Evolutionary conservation across 2,797 vertebrate genomes (phyloP), one percentile per base, ranked within the genome.

Genomic region (Myotis daubentonii): DNA sequence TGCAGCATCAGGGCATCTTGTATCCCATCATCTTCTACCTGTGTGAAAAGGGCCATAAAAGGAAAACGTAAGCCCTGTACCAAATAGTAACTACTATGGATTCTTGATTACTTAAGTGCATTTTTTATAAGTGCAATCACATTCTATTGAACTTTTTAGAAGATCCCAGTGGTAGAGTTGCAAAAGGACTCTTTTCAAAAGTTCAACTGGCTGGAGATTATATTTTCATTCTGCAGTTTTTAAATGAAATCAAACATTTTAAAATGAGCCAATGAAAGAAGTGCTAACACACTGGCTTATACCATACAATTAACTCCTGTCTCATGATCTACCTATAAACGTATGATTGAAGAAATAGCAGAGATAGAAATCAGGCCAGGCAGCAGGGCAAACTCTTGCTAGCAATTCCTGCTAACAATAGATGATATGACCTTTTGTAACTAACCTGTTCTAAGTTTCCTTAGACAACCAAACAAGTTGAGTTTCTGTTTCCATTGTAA

Each of bases 191-290:
- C 62, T 76, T 72, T 85, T 94, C 41, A 91, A 81, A 93, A 87
- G 25, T 36, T 85, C 44, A 89, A 15, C 30, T 81, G 44, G 25
- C 16, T 70, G 12, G 44, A 91, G 33, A 70, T 78, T 44, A 38
- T 49, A n/a, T 93, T 94, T 86, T 87, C 17, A 84, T 91, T 86
- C 65, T 49, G 23, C 8, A 44, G 13, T 47, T 85, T 41, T 88
- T 89, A 53, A 79, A 85, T 68, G 62, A 80, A 87, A 93, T 74
- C 51, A 76, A 95, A 88, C 11, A 16, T 78, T 96, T 91, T 81
- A 33, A 95, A 84, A 57, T 65, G 20, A 91, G 51, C 25, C 62
- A 87, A 78, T 71, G 19, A 74, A 95, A 93, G 53, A 95, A 74
- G 23, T 53, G 36, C 8, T 87, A 60, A 38, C 19, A 72, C 6